Percentiles rank a stretch among this genome's conserved stretches.
These are phyloP conservation scores for Calypte anna DNA, from an alignment of 2,113 vertebrate genomes.

Conservation along the genomic window DNA sequence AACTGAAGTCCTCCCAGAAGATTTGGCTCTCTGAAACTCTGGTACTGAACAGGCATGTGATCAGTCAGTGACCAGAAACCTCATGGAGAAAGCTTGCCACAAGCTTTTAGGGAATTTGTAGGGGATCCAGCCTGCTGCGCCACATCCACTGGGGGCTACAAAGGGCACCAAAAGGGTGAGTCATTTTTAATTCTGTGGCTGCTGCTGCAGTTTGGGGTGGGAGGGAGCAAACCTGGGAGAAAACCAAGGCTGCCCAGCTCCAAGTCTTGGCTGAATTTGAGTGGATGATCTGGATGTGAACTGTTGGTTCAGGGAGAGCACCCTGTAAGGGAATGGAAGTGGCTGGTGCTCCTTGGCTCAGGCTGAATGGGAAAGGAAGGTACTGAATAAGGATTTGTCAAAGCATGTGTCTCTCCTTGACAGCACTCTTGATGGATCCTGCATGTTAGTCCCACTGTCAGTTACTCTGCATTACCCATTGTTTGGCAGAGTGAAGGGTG, in stretches of 20 bases:
- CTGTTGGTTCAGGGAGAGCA: background rate
- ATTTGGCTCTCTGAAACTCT: background rate
- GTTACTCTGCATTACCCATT: background rate
- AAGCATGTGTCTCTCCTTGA: background rate
- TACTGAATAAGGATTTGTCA: slow-evolving; percentile 27
- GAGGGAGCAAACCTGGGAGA: background rate
- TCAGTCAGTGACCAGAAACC: background rate
- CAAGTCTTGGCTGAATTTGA: background rate
- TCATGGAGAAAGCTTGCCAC: background rate
- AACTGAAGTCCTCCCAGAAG: background rate
- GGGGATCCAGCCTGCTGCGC: background rate
- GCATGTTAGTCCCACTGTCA: slow-evolving; percentile 5
- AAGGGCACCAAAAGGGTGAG: background rate
- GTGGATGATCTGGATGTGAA: background rate
- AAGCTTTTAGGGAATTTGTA: background rate
- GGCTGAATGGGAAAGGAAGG: slow-evolving; percentile 5
- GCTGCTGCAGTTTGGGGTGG: background rate
- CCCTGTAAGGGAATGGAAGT: background rate
- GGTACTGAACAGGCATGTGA: background rate
- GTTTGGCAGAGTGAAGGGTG: slow-evolving; percentile 9
- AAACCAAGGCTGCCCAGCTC: background rate
- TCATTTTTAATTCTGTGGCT: background rate
- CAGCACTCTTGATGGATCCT: slow-evolving; percentile 21
- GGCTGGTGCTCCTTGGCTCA: slow-evolving; percentile 21
- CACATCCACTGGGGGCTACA: background rate